A percentile compares a stretch with the other conserved stretches of the same genome.
These are phyloP conservation scores for Holothuria scabra DNA, from an alignment of 53 echinoderm and acorn worm species.

Conservation along the genomic window DNA sequence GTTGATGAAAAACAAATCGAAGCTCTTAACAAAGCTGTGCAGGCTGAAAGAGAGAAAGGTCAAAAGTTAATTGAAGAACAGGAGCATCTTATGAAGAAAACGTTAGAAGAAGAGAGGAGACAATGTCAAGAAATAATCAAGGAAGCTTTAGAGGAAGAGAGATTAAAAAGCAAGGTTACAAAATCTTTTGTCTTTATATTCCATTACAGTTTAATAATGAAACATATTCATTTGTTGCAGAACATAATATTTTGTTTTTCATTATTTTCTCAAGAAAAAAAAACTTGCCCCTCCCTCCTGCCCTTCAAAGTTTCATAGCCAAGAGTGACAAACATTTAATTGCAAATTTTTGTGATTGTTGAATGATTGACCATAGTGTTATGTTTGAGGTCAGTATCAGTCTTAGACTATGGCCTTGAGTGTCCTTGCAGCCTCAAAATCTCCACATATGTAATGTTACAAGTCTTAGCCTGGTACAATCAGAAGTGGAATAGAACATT, in stretches of 20 bases:
- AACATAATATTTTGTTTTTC: constrained; percentile 70
- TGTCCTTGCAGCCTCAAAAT: no score
- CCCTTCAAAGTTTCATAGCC: no score
- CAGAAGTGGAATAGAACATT: no score
- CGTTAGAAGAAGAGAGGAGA: constrained; percentile 65
- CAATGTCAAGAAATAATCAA: constrained; percentile 64
- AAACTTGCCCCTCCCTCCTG: no score
- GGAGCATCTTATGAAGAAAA: constrained; percentile 33
- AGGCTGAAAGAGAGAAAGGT: constrained; percentile 68
- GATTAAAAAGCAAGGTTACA: constrained; percentile 72
- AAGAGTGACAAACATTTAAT: no score
- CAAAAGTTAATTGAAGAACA: constrained; percentile 65
- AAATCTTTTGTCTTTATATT: not conserved
- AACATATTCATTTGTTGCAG: constrained; percentile 58
- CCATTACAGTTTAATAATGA: no score
- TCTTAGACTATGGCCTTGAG: no score
- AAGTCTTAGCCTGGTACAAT: no score
- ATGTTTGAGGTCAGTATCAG: no score
- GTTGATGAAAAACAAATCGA: constrained; percentile 53
- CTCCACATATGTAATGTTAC: no score
- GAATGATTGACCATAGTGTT: no score
- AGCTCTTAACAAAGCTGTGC: constrained; percentile 56
- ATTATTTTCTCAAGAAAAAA: not conserved
- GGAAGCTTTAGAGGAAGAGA: constrained; percentile 73
- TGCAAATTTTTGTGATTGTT: no score